A percentile compares a stretch with the other conserved stretches of the same genome.
Evolutionary conservation across 2,113 vertebrate genomes (phyloP).

Genomic region (Melanostigma gelatinosum): DNA sequence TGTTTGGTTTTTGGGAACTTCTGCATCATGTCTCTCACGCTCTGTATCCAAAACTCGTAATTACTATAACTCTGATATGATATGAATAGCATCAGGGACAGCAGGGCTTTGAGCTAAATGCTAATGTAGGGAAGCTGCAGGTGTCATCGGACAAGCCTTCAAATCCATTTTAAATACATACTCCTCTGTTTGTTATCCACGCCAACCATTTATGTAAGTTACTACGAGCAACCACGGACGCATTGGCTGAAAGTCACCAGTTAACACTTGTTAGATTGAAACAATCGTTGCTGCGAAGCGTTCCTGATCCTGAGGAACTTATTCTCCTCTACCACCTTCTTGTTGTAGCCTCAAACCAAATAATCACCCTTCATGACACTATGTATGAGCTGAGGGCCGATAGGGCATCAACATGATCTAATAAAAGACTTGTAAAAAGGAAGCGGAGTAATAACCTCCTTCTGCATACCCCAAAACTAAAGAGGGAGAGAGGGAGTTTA

Average conservation of each 20-base stretch:
- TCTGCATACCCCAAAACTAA: constrained; percentile 27
- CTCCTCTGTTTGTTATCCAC: too few relatives aligned
- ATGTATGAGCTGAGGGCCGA: constrained; percentile 28
- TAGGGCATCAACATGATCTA: constrained; percentile 31
- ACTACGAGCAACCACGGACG: too few relatives aligned
- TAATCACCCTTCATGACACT: constrained; percentile 41
- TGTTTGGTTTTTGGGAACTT: not conserved
- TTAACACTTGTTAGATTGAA: too few relatives aligned
- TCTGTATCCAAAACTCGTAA: not conserved
- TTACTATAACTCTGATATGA: not conserved
- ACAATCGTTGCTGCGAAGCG: too few relatives aligned
- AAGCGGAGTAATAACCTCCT: constrained; percentile 23
- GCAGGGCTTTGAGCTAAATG: too few relatives aligned
- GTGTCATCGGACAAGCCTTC: too few relatives aligned
- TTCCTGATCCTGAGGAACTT: too few relatives aligned
- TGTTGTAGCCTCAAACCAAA: constrained; percentile 43
- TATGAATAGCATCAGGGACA: too few relatives aligned
- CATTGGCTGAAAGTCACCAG: too few relatives aligned
- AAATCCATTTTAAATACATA: too few relatives aligned
- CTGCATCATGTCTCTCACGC: too few relatives aligned
- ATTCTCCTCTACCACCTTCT: constrained; percentile 15
- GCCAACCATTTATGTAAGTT: too few relatives aligned
- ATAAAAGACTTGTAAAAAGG: constrained; percentile 8
- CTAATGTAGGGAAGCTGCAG: not conserved
- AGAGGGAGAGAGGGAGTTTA: constrained; percentile 15